These are phyloP conservation scores for Macrosteles quadrilineatus DNA, from an alignment of 1,140 invertebrate species.

Conservation along the genomic window DNA sequence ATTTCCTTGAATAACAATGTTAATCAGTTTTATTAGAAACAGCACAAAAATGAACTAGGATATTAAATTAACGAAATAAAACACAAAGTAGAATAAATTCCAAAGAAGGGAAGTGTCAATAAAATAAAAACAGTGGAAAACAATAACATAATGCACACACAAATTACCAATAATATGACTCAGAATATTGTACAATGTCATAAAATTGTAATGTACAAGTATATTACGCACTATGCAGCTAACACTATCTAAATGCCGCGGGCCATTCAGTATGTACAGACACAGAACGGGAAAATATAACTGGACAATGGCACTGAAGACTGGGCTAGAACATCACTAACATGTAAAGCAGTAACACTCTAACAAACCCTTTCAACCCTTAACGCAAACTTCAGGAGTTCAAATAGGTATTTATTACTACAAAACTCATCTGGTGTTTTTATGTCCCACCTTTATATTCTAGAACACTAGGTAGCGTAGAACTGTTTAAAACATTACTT, in stretches of 20 bases:
- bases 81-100: not conserved
- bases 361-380: not conserved
- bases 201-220: slow-evolving; percentile 8
- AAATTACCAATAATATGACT: not conserved
- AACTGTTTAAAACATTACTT: too few relatives aligned
- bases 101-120: not conserved
- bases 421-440: too few relatives aligned
- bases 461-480: too few relatives aligned
- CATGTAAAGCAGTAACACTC: slow-evolving; percentile 13
- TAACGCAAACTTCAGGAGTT: too few relatives aligned
- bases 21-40: too few relatives aligned
- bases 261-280: not conserved
- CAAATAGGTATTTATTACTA: too few relatives aligned
- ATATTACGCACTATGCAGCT: not conserved
- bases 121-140: not conserved
- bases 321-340: not conserved
- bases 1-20: too few relatives aligned
- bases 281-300: too few relatives aligned
- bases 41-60: too few relatives aligned
- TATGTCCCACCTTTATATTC: too few relatives aligned
- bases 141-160: not conserved
- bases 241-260: too few relatives aligned
- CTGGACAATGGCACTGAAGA: not conserved
- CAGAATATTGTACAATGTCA: slow-evolving; percentile 1
- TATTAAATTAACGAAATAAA: too few relatives aligned